Evolutionary conservation across 2,888 invertebrate species (phyloP).

Genomic region (Mesorhabditis spiculigera): DNA sequence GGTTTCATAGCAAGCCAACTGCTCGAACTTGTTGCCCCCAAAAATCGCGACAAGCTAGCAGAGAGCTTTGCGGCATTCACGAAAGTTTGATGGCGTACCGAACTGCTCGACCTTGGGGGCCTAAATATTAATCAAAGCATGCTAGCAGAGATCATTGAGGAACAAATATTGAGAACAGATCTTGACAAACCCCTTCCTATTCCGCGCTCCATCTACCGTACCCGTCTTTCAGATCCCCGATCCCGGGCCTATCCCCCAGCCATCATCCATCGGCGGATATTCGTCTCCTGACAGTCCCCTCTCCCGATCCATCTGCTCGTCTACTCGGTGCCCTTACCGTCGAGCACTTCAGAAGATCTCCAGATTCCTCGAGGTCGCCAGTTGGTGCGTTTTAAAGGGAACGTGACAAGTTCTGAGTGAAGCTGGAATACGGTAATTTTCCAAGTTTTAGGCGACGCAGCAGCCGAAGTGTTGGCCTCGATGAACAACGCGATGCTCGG

Average conservation of each 20-base stretch:
- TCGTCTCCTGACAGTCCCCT: conserved; percentile 38
- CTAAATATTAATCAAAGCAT: no score
- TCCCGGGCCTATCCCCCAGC: conserved; percentile 11
- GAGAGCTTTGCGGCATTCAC: no score
- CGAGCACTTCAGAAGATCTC: conserved; percentile 6
- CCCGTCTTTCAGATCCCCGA: neutral
- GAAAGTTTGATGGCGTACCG: no score
- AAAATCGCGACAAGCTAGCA: no score
- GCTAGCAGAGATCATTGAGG: no score
- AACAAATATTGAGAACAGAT: no score
- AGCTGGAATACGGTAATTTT: neutral
- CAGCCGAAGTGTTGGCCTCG: conserved; percentile 4
- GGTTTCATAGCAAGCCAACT: no score
- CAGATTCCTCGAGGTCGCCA: neutral
- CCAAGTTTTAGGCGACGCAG: neutral
- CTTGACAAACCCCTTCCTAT: no score
- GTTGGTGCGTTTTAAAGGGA: neutral
- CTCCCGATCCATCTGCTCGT: conserved; percentile 23
- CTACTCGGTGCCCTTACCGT: conserved; percentile 1
- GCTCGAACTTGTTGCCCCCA: neutral
- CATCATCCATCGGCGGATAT: conserved; percentile 27
- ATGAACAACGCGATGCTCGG: conserved; percentile 5
- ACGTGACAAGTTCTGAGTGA: neutral
- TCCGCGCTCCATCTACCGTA: no score
- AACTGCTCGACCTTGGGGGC: no score